These are phyloP conservation scores for Felis chaus DNA, from an alignment of 2,113 vertebrate species.

Conservation along the genomic window DNA sequence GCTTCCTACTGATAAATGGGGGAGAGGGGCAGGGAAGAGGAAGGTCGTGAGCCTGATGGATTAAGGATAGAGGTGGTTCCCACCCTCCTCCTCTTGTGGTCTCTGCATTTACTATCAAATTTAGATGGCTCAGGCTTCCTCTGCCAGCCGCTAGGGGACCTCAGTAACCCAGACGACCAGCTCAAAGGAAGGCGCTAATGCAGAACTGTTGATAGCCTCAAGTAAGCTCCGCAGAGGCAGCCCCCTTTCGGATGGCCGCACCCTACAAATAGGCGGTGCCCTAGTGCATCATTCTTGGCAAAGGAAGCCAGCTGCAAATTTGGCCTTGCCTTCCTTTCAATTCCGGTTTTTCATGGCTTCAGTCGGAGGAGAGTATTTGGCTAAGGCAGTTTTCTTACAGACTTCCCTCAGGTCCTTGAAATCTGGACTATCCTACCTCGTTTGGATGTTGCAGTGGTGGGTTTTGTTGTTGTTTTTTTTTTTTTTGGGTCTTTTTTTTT, in stretches of 20 bases:
- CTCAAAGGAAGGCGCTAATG: neutral
- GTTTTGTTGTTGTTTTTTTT: neutral
- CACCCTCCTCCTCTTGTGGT: neutral
- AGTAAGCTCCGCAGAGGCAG: neutral
- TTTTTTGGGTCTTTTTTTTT: slow-evolving; percentile 7
- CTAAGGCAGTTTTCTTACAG: slow-evolving; percentile 22
- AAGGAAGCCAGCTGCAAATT: slow-evolving; percentile 46
- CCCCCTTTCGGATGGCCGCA: neutral
- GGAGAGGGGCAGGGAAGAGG: neutral
- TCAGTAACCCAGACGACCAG: slow-evolving; percentile 29
- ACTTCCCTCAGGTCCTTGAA: slow-evolving; percentile 4
- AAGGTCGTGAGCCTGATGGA: neutral
- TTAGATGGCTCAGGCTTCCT: neutral
- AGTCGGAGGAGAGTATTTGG: neutral
- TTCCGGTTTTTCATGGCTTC: slow-evolving; percentile 32
- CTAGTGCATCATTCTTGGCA: slow-evolving; percentile 28
- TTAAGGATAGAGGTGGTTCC: neutral
- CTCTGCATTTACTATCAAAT: neutral
- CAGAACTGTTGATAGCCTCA: neutral
- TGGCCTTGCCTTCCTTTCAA: slow-evolving; percentile 29
- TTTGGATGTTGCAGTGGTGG: neutral
- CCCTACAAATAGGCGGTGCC: neutral
- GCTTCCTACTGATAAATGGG: neutral
- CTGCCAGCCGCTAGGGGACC: slow-evolving; percentile 40
- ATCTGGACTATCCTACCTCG: neutral